phyloP scores from a whole-genome alignment of 1,140 invertebrate genomes.

The Anagrus nilaparvatae region DNA sequence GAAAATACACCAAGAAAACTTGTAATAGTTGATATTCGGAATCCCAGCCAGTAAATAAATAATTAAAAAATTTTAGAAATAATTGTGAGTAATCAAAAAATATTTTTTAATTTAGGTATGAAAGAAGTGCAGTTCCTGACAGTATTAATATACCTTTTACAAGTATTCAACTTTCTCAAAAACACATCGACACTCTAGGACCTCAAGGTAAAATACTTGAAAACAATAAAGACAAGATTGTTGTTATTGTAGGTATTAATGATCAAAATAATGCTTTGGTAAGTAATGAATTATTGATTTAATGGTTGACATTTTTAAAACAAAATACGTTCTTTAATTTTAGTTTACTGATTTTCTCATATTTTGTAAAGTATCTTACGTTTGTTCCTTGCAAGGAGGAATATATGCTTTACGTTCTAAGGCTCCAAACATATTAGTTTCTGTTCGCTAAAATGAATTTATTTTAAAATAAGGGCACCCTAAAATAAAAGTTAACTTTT shows the following conservation, averaged over 20 bases:
- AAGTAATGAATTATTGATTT: slow-evolving; percentile 24
- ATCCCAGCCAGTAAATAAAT: slow-evolving; percentile 53
- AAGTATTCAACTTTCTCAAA: slow-evolving; percentile 58
- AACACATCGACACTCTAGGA: slow-evolving; percentile 50
- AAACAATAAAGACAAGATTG: slow-evolving; percentile 51
- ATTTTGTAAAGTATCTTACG: slow-evolving; percentile 51
- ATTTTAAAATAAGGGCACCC: background rate
- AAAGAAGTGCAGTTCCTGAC: slow-evolving; percentile 59
- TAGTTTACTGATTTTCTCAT: slow-evolving; percentile 66
- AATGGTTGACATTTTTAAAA: no score
- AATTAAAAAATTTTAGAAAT: slow-evolving; percentile 5
- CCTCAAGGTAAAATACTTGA: slow-evolving; percentile 50
- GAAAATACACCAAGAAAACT: slow-evolving; percentile 55
- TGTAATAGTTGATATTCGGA: slow-evolving; percentile 67
- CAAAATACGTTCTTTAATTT: slow-evolving; percentile 17
- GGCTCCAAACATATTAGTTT: slow-evolving; percentile 48
- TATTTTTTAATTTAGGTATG: slow-evolving; percentile 47
- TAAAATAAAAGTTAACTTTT: background rate
- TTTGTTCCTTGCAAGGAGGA: slow-evolving; percentile 64
- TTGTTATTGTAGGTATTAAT: slow-evolving; percentile 69
- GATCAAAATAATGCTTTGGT: slow-evolving; percentile 67
- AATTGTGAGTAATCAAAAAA: background rate
- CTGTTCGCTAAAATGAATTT: slow-evolving; percentile 20
- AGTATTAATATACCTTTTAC: slow-evolving; percentile 83
- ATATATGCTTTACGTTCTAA: slow-evolving; percentile 54